Evolutionary conservation across 2,888 invertebrate genomes (phyloP).

Genomic region (Coleophora flavipennella): DNA sequence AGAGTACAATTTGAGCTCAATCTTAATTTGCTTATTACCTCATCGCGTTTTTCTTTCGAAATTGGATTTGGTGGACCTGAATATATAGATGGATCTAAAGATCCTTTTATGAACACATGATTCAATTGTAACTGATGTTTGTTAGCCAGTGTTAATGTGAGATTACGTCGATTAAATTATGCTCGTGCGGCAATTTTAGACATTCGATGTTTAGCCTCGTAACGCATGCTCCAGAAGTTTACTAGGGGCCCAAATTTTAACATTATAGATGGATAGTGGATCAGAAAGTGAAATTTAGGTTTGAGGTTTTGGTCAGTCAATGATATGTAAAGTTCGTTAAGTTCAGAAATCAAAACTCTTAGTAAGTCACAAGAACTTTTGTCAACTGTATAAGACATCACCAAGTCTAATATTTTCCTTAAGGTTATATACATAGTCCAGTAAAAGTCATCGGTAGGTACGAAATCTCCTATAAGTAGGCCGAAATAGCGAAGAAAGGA

Average conservation of each 20-base stretch:
- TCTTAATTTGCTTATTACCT: no score
- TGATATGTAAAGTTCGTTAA: conserved; percentile 1
- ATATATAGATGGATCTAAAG: conserved; percentile 1
- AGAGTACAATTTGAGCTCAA: no score
- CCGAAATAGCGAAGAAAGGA: conserved; percentile 5
- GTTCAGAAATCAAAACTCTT: background rate
- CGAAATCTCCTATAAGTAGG: conserved; percentile 3
- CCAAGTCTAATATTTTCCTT: background rate
- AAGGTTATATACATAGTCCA: background rate
- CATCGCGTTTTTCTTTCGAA: no score
- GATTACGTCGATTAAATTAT: conserved; percentile 9
- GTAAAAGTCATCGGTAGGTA: background rate
- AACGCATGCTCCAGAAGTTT: background rate
- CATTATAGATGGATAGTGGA: background rate
- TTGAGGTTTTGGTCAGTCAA: background rate
- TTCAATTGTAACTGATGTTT: conserved; percentile 11
- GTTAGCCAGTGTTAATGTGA: conserved; percentile 6
- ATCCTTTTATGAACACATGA: conserved; percentile 6
- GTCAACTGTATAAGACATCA: background rate
- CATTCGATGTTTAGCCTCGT: conserved; percentile 3
- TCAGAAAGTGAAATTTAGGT: conserved; percentile 2
- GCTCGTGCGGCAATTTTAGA: conserved; percentile 11
- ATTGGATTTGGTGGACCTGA: conserved; percentile 1
- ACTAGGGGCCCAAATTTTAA: background rate
- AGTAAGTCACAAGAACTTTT: background rate